Evolutionary conservation across 2,888 invertebrate genomes (phyloP).

Genomic region (Tachystola acroxantha): DNA sequence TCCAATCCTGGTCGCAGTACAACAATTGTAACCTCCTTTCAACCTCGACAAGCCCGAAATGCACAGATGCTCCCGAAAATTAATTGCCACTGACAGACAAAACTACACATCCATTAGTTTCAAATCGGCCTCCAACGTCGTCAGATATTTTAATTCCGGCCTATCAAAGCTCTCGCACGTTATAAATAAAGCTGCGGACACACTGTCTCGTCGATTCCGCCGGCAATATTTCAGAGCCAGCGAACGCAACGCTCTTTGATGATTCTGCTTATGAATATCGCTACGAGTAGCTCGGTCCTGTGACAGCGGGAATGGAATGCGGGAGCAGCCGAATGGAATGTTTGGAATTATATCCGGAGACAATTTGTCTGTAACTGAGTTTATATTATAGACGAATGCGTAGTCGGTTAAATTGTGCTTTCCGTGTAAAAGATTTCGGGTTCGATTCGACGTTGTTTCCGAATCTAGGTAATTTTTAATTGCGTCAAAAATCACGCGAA

Average conservation of each 20-base stretch:
- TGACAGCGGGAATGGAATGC: constrained; percentile 40
- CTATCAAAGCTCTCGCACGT: constrained; percentile 58
- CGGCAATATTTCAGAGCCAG: constrained; percentile 68
- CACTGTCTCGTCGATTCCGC: constrained; percentile 64
- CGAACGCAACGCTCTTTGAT: constrained; percentile 61
- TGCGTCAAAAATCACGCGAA: no score
- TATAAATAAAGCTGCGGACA: constrained; percentile 50
- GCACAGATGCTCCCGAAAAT: constrained; percentile 9
- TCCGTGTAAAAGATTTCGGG: no score
- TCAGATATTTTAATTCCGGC: constrained; percentile 41
- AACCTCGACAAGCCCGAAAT: no score
- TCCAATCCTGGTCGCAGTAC: no score
- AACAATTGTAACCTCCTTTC: no score
- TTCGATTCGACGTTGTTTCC: no score
- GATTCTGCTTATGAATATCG: constrained; percentile 67
- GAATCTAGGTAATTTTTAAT: no score
- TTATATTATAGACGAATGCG: constrained; percentile 17
- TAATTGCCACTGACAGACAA: constrained; percentile 20
- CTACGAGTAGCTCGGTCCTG: constrained; percentile 29
- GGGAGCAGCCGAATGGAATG: constrained; percentile 29
- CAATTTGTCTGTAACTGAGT: constrained; percentile 18
- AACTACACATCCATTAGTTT: constrained; percentile 29
- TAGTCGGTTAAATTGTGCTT: no score
- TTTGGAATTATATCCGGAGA: constrained; percentile 25
- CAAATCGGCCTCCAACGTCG: constrained; percentile 19